Evolutionary conservation across 2,113 vertebrate genomes (phyloP).

Genomic region (Cettia cetti): DNA sequence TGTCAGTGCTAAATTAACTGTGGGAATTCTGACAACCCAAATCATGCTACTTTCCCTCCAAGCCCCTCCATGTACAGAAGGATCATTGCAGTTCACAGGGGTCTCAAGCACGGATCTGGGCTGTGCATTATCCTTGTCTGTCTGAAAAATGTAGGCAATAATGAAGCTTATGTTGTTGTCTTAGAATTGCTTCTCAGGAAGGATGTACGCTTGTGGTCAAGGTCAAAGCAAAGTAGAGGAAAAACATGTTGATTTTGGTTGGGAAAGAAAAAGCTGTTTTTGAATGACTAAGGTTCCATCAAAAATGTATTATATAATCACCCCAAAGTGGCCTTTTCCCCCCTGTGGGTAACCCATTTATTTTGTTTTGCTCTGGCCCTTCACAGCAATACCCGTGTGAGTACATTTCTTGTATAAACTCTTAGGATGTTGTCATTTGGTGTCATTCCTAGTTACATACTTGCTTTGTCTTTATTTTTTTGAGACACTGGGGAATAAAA

Average conservation of each 20-base stretch:
- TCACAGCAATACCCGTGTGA: background rate
- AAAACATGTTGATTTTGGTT: background rate
- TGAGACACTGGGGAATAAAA: slow-evolving; percentile 29
- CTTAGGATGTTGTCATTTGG: slow-evolving; percentile 17
- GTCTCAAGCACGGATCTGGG: background rate
- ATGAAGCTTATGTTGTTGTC: background rate
- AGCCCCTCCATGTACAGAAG: background rate
- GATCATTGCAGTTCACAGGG: background rate
- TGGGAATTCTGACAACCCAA: background rate
- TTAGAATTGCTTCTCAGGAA: background rate
- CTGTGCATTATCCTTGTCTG: background rate
- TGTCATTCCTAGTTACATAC: slow-evolving; percentile 21
- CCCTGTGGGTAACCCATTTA: background rate
- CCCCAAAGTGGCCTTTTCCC: background rate
- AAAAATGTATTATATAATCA: background rate
- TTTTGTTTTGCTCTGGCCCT: background rate
- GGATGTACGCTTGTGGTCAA: background rate
- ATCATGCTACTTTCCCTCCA: background rate
- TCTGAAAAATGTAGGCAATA: background rate
- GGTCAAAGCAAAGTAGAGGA: background rate
- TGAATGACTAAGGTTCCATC: background rate
- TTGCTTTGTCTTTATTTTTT: slow-evolving; percentile 52
- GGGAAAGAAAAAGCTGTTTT: background rate
- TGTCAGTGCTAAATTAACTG: background rate
- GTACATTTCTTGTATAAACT: background rate